Conservation (phyloP, 2,113 vertebrate species). For the Accipiter cooperii region DNA sequence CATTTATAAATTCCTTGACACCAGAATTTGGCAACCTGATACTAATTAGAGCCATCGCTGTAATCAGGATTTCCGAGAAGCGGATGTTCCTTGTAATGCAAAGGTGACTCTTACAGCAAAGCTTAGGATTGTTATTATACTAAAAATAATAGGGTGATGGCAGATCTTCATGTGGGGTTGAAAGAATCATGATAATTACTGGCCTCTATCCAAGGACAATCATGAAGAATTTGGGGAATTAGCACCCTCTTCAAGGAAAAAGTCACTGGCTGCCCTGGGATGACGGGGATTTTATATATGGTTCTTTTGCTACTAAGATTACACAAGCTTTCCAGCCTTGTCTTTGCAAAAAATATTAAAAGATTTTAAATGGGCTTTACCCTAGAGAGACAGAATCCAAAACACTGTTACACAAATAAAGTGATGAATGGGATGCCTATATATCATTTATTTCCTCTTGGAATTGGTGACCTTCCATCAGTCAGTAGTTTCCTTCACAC, state of each 20-base stretch:
- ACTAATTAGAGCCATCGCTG: neutral
- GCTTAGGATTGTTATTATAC: neutral
- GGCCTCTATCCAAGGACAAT: neutral
- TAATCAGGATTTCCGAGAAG: neutral
- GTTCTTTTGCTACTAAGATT: constrained; percentile 12
- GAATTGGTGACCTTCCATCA: constrained; percentile 61
- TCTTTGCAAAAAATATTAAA: constrained; percentile 39
- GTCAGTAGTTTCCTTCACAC: constrained; percentile 58
- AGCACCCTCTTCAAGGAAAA: neutral
- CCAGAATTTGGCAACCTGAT: neutral
- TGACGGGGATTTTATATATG: neutral
- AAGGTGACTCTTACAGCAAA: neutral
- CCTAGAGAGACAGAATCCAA: constrained; percentile 13
- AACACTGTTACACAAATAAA: constrained; percentile 38
- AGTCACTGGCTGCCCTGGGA: neutral
- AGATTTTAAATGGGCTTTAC: constrained; percentile 30
- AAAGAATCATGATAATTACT: neutral
- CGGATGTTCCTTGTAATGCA: neutral
- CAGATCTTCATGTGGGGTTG: neutral
- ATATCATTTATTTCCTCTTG: constrained; percentile 59
- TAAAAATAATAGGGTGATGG: neutral
- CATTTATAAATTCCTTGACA: neutral
- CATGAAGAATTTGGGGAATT: constrained; percentile 1
- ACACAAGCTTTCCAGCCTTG: neutral
- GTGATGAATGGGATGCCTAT: constrained; percentile 34